phyloP scores from a whole-genome alignment of 1,140 invertebrate species.

The Drosophila albomicans region DNA sequence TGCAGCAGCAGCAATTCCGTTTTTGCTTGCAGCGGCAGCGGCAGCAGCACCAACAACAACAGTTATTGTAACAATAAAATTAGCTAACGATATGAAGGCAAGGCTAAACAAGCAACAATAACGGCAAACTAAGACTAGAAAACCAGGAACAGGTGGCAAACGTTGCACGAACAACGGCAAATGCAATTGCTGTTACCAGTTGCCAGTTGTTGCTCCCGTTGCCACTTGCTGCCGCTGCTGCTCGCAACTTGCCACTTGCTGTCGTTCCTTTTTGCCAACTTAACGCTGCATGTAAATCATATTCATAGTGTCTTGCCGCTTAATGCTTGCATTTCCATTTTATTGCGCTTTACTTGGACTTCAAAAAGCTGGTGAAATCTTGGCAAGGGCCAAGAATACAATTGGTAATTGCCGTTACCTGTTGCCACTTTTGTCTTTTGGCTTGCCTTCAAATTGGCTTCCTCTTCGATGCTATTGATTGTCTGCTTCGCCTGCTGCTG shows the following conservation, averaged over 20 bases:
- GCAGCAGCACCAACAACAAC: slow-evolving; percentile 63
- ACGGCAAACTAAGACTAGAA: slow-evolving; percentile 71
- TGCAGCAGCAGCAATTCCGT: slow-evolving; percentile 58
- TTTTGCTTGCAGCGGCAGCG: slow-evolving; percentile 37
- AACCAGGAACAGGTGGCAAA: slow-evolving; percentile 78
- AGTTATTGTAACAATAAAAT: slow-evolving; percentile 84
- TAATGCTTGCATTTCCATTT: slow-evolving; percentile 51
- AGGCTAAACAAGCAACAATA: slow-evolving; percentile 71
- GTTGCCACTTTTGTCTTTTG: slow-evolving; percentile 60
- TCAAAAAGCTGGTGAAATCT: slow-evolving; percentile 66
- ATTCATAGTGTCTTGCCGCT: slow-evolving; percentile 52
- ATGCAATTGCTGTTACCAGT: slow-evolving; percentile 49
- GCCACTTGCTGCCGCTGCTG: slow-evolving; percentile 30
- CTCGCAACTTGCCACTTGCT: slow-evolving; percentile 2
- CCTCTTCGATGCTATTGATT: slow-evolving; percentile 66
- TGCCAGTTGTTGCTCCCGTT: slow-evolving; percentile 25
- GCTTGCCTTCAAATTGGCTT: slow-evolving; percentile 26
- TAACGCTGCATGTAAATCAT: slow-evolving; percentile 73
- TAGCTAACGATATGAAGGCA: slow-evolving; percentile 80
- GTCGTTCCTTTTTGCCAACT: slow-evolving; percentile 35
- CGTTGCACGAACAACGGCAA: slow-evolving; percentile 78
- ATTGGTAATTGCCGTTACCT: slow-evolving; percentile 75
- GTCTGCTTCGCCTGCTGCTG: slow-evolving; percentile 27
- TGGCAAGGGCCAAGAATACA: slow-evolving; percentile 45
- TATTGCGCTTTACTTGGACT: slow-evolving; percentile 70